Percentiles rank a stretch among this genome's conserved stretches.
Evolutionary conservation across 2,797 vertebrate species (phyloP).

Genomic region (Sciurus carolinensis): DNA sequence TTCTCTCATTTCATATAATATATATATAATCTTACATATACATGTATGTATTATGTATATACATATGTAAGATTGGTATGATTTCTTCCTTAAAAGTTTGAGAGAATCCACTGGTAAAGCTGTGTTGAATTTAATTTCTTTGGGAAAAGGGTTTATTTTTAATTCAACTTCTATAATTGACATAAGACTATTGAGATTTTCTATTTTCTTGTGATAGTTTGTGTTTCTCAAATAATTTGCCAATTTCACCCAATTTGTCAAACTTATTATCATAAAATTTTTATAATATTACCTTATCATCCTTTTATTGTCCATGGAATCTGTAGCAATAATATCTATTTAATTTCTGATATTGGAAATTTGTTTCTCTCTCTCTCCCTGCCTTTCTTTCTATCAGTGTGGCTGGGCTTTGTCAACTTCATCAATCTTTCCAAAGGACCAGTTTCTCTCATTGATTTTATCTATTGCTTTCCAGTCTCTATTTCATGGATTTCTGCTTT

Average conservation of each 20-base stretch:
- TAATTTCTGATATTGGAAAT: background rate
- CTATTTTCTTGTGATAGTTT: background rate
- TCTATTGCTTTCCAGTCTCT: conserved; percentile 4
- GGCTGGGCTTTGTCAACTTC: background rate
- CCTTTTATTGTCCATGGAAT: background rate
- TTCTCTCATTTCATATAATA: background rate
- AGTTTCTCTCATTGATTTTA: background rate
- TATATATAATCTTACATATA: too few species aligned
- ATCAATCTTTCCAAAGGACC: conserved; percentile 33
- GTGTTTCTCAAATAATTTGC: conserved; percentile 29
- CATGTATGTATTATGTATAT: too few species aligned
- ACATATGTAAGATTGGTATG: background rate
- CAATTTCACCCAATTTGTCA: background rate
- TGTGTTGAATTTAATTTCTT: background rate
- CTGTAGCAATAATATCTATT: background rate
- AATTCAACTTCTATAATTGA: background rate
- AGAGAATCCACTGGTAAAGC: background rate
- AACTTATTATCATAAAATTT: background rate
- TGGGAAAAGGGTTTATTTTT: background rate
- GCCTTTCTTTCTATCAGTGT: background rate
- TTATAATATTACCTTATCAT: background rate
- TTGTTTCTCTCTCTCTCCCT: background rate
- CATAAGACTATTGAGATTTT: conserved; percentile 12
- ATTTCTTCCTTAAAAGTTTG: background rate
- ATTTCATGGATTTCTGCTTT: conserved; percentile 54